Conservation (phyloP, 2,113 vertebrate genomes). For the Arothron firmamentum region DNA sequence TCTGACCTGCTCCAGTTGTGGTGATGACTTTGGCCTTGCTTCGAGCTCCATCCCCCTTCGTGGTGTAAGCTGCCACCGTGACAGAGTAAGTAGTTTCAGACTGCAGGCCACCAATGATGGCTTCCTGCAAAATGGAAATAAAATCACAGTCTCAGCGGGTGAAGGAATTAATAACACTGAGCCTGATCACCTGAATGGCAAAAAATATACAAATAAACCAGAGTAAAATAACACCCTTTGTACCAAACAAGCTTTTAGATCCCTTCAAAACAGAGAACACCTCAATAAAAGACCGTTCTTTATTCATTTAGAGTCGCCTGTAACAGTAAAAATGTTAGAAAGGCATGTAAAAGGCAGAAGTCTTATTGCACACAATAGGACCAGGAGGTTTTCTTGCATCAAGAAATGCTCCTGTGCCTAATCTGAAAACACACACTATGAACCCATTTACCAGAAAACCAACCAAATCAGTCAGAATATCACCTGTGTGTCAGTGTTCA, state of each 20-base stretch:
- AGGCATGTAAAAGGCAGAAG: slow-evolving; percentile 25
- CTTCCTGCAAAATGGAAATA: slow-evolving; percentile 78
- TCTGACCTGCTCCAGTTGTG: slow-evolving; percentile 88
- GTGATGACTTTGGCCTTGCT: slow-evolving; percentile 94
- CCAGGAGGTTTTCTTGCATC: slow-evolving; percentile 51
- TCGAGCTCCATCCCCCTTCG: slow-evolving; percentile 93
- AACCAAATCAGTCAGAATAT: slow-evolving; percentile 52
- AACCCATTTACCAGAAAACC: slow-evolving; percentile 60
- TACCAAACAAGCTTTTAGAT: slow-evolving; percentile 44
- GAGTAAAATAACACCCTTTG: slow-evolving; percentile 1
- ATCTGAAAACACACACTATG: slow-evolving; percentile 40
- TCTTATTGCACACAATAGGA: slow-evolving; percentile 33
- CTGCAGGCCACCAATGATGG: slow-evolving; percentile 85
- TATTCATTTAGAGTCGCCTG: slow-evolving; percentile 11
- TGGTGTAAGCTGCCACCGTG: slow-evolving; percentile 95
- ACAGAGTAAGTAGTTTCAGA: slow-evolving; percentile 95
- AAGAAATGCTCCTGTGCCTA: slow-evolving; percentile 51
- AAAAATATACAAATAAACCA: not conserved
- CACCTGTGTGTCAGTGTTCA: slow-evolving; percentile 66
- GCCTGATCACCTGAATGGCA: slow-evolving; percentile 3
- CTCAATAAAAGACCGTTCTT: slow-evolving; percentile 27
- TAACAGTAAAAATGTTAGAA: slow-evolving; percentile 11
- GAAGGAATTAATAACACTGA: slow-evolving; percentile 12
- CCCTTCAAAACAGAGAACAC: slow-evolving; percentile 30
- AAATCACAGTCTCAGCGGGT: slow-evolving; percentile 19